Percentiles rank a stretch among this genome's conserved stretches.
Evolutionary conservation across 2,113 vertebrate genomes (phyloP).

Genomic region (Isurus oxyrinchus): DNA sequence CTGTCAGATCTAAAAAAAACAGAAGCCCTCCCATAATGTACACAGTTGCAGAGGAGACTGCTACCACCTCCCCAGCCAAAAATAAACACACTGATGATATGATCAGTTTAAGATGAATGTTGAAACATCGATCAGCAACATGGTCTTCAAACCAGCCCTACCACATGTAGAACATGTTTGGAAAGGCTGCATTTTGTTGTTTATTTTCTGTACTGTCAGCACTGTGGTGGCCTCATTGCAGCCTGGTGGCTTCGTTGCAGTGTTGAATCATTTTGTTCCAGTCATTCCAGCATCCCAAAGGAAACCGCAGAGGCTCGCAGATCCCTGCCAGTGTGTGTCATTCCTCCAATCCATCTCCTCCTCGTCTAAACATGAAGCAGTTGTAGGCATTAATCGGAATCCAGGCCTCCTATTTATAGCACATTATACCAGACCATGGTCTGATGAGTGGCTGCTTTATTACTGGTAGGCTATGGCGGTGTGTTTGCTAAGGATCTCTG

Average conservation of each 20-base stretch:
- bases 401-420: neutral
- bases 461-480: neutral
- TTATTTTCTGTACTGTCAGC: slow-evolving; percentile 13
- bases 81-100: neutral
- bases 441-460: neutral
- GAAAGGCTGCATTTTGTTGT: neutral
- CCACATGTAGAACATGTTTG: neutral
- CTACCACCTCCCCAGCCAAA: neutral
- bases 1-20: slow-evolving; percentile 13
- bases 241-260: neutral
- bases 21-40: neutral
- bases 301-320: neutral
- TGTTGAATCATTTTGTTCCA: slow-evolving; percentile 9
- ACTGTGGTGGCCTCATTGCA: neutral
- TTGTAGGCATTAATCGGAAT: slow-evolving; percentile 20
- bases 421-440: neutral
- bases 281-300: neutral
- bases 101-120: neutral
- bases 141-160: neutral
- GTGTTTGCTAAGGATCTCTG: neutral
- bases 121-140: neutral
- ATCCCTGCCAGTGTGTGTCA: neutral
- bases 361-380: neutral
- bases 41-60: neutral
- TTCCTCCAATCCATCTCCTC: neutral